Conservation (phyloP, 2,888 invertebrate species). For the Macropis europaea region DNA sequence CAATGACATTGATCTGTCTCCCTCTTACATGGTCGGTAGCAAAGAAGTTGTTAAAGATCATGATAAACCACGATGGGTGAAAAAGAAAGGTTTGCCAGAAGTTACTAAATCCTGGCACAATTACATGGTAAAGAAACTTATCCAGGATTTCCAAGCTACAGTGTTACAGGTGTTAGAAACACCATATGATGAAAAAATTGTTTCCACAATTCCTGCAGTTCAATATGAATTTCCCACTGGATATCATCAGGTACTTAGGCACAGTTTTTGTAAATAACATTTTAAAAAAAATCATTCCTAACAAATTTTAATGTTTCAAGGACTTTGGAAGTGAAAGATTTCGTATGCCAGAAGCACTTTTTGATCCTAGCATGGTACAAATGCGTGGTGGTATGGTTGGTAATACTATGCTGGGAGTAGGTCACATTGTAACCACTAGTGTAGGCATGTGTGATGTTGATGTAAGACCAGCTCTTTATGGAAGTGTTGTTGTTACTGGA, state of each 20-base stretch:
- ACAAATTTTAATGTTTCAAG: conserved; percentile 63
- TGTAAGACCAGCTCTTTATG: conserved; percentile 96
- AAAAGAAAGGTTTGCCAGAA: conserved; percentile 87
- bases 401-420: conserved; percentile 93
- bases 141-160: conserved; percentile 87
- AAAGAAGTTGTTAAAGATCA: conserved; percentile 96
- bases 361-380: conserved; percentile 87
- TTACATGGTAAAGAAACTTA: conserved; percentile 94
- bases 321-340: conserved; percentile 97
- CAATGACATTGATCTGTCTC: conserved; percentile 87
- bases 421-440: conserved; percentile 92
- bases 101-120: conserved; percentile 96
- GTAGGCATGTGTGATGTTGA: conserved; percentile 99
- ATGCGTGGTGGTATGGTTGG: conserved; percentile 81
- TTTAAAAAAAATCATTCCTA: neutral
- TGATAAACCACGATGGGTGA: conserved; percentile 91
- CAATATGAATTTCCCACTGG: conserved; percentile 99
- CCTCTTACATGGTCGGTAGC: conserved; percentile 87
- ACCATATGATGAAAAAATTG: conserved; percentile 93
- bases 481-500: conserved; percentile 96
- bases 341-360: conserved; percentile 95
- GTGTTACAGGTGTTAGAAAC: conserved; percentile 93
- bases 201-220: conserved; percentile 92
- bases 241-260: conserved; percentile 88
- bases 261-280: neutral